Evolutionary conservation across 2,888 invertebrate species (phyloP).

Genomic region (Acleris laterana): DNA sequence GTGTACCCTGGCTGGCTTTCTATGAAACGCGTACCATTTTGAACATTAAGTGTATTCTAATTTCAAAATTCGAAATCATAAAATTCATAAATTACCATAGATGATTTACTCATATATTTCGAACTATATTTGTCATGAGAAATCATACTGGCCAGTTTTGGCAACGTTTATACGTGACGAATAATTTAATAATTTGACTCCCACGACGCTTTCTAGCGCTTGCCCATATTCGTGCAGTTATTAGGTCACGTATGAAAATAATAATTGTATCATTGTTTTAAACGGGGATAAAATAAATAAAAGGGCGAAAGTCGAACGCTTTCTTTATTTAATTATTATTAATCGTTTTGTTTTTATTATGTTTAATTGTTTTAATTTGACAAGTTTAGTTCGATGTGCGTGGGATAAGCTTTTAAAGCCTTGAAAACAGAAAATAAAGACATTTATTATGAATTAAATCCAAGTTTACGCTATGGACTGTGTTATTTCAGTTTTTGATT

Average conservation of each 20-base stretch:
- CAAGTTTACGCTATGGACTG: too few species aligned
- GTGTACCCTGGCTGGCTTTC: not conserved
- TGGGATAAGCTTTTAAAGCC: too few species aligned
- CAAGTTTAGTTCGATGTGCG: not conserved
- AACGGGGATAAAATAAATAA: not conserved
- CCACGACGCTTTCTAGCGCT: conserved; percentile 26
- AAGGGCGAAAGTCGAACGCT: conserved; percentile 4
- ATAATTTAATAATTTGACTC: conserved; percentile 28
- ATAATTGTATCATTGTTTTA: conserved; percentile 12
- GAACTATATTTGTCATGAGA: conserved; percentile 1
- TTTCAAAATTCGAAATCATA: too few species aligned
- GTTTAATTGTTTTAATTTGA: not conserved
- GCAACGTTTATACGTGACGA: conserved; percentile 20
- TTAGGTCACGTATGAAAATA: conserved; percentile 10
- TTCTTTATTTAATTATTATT: conserved; percentile 1
- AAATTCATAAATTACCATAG: too few species aligned
- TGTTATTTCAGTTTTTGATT: too few species aligned
- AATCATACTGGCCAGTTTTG: conserved; percentile 21
- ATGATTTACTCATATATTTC: too few species aligned
- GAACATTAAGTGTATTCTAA: too few species aligned
- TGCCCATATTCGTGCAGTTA: not conserved
- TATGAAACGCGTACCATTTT: too few species aligned
- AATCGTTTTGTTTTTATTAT: too few species aligned
- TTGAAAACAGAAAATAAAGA: too few species aligned
- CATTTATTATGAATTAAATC: too few species aligned